Base-by-base conservation (phyloP, 2,113 vertebrate genomes). In the Oreochromis niloticus region DNA sequence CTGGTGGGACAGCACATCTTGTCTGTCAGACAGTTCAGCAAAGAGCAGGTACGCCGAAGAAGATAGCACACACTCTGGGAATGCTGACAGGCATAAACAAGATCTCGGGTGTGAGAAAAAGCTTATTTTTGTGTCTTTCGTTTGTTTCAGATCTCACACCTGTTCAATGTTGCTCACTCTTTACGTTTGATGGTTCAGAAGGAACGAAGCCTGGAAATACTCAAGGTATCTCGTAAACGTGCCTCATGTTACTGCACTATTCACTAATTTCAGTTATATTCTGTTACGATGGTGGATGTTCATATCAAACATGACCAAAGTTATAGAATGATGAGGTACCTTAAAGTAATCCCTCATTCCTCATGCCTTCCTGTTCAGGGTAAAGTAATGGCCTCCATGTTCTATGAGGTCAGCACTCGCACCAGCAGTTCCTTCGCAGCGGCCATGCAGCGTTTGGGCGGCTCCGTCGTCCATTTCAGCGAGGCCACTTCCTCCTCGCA, bases 301-400 rank as follows among this genome's bases (percentile, higher is more conserved):
- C 12, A 4, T 71, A 43, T 71, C 36, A 71, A 24, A 24, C 66
- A 43, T 14, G 4, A 41, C 36, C 36, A 71, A 71, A 9, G 66
- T 0, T 71, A 43, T 43, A 43, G 0, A 71, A 43, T 43, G 32
- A 71, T 9, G 39, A 43, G 66, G 12, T n/a, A 16, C n/a, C 12
- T 71, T 43, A 43, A 43, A 71, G n/a, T 43, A 71, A 71, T 16
- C 39, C 66, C 66, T 27, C 32, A 2, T 14, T 80, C 36, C 34
- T 71, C 4, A 27, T 9, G 36, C 9, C 34, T 30, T 6, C 1
- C 27, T 19, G 1, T 79, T 13, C 87, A 99, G 99, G 99, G 99
- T 4, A 98, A 98, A 52, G 98, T 99, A 88, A 99, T 99, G 99
- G 99, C 97, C 0, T 98, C 97, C 92, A 99, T 99, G 98, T 99